phyloP scores from a whole-genome alignment of 2,888 invertebrate genomes.

The Coleophora flavipennella region DNA sequence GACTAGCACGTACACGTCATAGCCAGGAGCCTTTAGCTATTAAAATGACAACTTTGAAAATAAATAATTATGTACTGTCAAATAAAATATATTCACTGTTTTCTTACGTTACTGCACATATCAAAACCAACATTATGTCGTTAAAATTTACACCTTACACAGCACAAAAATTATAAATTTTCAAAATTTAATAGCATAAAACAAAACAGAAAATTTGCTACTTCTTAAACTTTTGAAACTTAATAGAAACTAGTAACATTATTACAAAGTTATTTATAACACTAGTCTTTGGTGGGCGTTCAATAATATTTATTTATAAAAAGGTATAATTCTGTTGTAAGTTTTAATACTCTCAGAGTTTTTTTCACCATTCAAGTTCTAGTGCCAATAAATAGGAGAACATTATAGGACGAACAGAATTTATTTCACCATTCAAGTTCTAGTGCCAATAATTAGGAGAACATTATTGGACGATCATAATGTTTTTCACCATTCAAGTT shows the following conservation, averaged over 20 bases:
- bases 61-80: not conserved
- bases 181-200: not conserved
- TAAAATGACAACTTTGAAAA: not conserved
- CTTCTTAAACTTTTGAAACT: not conserved
- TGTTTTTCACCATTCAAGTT: not conserved
- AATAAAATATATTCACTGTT: not conserved
- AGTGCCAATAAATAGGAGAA: too few relatives aligned
- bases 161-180: too few relatives aligned
- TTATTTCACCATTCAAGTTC: not conserved
- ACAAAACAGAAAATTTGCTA: constrained; percentile 1
- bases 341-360: not conserved
- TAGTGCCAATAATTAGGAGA: too few relatives aligned
- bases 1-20: constrained; percentile 6
- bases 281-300: not conserved
- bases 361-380: not conserved
- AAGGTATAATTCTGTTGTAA: not conserved
- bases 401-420: too few relatives aligned
- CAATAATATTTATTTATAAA: not conserved
- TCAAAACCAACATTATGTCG: too few relatives aligned
- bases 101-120: too few relatives aligned
- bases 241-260: too few relatives aligned
- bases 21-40: not conserved
- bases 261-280: not conserved
- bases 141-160: too few relatives aligned
- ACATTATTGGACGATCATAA: too few relatives aligned